phyloP scores from a whole-genome alignment of 2,113 vertebrate species.

The Cathartes aura region DNA sequence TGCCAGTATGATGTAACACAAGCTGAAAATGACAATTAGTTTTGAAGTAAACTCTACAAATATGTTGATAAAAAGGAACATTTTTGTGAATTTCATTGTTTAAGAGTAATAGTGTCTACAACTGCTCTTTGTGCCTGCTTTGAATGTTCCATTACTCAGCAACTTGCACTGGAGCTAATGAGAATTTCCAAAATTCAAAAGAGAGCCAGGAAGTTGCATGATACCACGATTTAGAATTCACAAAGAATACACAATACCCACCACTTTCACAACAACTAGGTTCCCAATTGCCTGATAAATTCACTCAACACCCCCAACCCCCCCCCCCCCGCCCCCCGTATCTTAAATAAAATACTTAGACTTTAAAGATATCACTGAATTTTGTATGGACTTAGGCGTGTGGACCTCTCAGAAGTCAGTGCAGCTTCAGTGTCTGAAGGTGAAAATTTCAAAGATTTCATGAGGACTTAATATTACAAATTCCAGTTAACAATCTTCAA shows the following conservation, averaged over 20 bases:
- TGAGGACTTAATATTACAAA: neutral
- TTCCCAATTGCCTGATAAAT: neutral
- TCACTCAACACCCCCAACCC: no score
- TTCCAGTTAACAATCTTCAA: neutral
- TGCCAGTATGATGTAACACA: neutral
- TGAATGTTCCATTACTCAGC: neutral
- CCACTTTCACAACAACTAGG: neutral
- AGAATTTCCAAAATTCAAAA: neutral
- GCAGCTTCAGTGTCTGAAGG: neutral
- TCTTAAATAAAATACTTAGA: neutral
- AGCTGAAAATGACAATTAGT: slow-evolving; percentile 11
- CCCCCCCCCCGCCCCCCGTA: no score
- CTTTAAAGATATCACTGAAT: neutral
- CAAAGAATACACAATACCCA: neutral
- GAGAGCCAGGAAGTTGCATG: neutral
- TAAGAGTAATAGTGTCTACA: neutral
- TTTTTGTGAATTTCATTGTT: neutral
- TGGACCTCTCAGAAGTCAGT: neutral
- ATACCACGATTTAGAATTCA: neutral
- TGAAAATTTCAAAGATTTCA: neutral
- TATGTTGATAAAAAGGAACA: neutral
- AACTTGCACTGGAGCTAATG: neutral
- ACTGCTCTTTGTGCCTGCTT: neutral
- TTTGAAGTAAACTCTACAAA: neutral
- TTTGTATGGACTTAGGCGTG: neutral